Conservation (phyloP, 2,113 vertebrate species). For the Podarcis raffonei region DNA sequence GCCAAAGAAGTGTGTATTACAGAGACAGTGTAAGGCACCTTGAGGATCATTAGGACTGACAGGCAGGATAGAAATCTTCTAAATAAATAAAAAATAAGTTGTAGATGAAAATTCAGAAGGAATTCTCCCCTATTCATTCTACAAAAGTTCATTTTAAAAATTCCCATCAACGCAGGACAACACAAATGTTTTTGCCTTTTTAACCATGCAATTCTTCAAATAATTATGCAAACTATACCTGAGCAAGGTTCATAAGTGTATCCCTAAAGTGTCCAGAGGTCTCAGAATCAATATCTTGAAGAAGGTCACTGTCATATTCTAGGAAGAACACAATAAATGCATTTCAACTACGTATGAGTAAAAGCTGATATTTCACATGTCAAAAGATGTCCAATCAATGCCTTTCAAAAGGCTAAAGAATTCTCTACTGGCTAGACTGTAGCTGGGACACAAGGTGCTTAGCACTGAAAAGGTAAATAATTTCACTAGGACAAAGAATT, state of each 20-base stretch:
- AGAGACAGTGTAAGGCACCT: too few relatives aligned
- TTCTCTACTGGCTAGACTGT: neutral
- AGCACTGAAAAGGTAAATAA: too few relatives aligned
- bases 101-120: neutral
- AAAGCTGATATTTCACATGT: neutral
- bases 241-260: constrained; percentile 76
- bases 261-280: constrained; percentile 85
- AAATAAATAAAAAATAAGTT: neutral
- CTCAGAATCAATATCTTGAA: constrained; percentile 78
- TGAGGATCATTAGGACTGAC: too few relatives aligned
- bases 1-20: too few relatives aligned
- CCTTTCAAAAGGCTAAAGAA: neutral
- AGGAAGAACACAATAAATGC: constrained; percentile 44
- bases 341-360: neutral
- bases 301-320: constrained; percentile 80
- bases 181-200: neutral
- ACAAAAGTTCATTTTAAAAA: neutral
- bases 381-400: neutral
- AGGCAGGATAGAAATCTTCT: too few relatives aligned
- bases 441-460: neutral
- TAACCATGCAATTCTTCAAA: neutral
- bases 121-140: neutral
- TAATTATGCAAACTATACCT: constrained; percentile 69
- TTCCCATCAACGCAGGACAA: neutral
- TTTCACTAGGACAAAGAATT: neutral